Conservation (phyloP, 1,140 invertebrate species). For the Drosophila nasuta region DNA sequence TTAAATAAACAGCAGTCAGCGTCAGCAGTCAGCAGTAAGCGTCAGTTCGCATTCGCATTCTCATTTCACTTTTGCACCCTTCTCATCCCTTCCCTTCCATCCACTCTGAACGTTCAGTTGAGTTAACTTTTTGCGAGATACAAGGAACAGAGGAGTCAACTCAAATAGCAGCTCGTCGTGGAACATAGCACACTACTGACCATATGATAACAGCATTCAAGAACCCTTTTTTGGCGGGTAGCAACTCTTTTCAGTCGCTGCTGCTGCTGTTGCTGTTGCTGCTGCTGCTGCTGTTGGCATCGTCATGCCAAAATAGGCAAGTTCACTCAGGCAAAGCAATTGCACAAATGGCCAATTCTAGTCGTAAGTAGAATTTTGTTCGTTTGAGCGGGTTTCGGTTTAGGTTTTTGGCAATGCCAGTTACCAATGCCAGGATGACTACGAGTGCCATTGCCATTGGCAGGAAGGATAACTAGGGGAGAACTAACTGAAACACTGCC, state of each 20-base stretch:
- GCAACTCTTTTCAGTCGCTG: slow-evolving; percentile 50
- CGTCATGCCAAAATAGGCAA: slow-evolving; percentile 82
- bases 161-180: slow-evolving; percentile 10
- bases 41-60: slow-evolving; percentile 44
- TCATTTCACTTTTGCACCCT: slow-evolving; percentile 27
- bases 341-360: slow-evolving; percentile 81
- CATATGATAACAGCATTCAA: slow-evolving; percentile 50
- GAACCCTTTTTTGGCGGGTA: slow-evolving; percentile 60
- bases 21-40: slow-evolving; percentile 62
- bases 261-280: not conserved
- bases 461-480: slow-evolving; percentile 23
- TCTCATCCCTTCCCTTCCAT: too few species aligned
- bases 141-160: slow-evolving; percentile 13
- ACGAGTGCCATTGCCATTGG: slow-evolving; percentile 7
- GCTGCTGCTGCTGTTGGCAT: slow-evolving; percentile 11
- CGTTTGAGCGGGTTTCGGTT: slow-evolving; percentile 56
- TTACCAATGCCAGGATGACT: not conserved
- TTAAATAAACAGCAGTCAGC: slow-evolving; percentile 79
- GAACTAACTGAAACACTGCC: slow-evolving; percentile 68
- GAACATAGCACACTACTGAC: slow-evolving; percentile 17
- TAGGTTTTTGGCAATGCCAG: slow-evolving; percentile 42
- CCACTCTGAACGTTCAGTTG: not conserved
- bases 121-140: slow-evolving; percentile 63
- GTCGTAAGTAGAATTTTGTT: slow-evolving; percentile 76
- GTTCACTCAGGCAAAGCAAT: slow-evolving; percentile 81